Conservation (phyloP, 2,888 invertebrate genomes). For the Clistopyga incitator region DNA sequence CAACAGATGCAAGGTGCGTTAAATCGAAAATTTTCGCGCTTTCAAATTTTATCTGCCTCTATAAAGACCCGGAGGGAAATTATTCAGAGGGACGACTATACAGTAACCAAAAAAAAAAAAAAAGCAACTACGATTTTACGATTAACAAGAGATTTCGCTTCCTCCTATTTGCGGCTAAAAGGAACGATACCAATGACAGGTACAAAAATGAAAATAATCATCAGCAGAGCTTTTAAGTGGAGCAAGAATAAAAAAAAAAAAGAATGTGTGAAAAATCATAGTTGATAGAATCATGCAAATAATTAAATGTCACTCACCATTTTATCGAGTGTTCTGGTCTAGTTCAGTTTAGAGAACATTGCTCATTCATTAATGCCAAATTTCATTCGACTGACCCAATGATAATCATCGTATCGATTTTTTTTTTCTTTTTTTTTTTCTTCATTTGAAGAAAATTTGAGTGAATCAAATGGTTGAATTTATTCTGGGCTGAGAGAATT, state of each 20-base stretch:
- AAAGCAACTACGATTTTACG: slow-evolving; percentile 30
- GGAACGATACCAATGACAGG: slow-evolving; percentile 80
- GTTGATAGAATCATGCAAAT: slow-evolving; percentile 56
- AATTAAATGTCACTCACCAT: slow-evolving; percentile 48
- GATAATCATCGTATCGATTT: neutral
- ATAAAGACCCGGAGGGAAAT: neutral
- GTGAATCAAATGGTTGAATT: neutral
- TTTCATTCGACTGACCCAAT: neutral
- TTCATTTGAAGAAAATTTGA: neutral
- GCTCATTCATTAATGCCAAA: slow-evolving; percentile 17
- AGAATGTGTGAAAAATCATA: slow-evolving; percentile 55
- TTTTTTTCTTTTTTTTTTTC: slow-evolving; percentile 5
- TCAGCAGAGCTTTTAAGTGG: slow-evolving; percentile 41
- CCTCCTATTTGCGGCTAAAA: slow-evolving; percentile 77
- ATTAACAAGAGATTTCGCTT: slow-evolving; percentile 79
- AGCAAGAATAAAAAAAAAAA: neutral
- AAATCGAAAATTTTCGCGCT: slow-evolving; percentile 11
- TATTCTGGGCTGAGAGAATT: too few relatives aligned
- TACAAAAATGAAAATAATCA: slow-evolving; percentile 70
- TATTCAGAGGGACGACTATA: neutral
- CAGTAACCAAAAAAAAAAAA: slow-evolving; percentile 1
- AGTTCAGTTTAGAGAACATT: neutral
- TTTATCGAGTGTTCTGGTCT: slow-evolving; percentile 30
- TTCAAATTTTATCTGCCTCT: neutral
- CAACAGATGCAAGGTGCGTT: slow-evolving; percentile 95